phyloP scores from a whole-genome alignment of 2,888 invertebrate species.

The Cerastis leucographa region DNA sequence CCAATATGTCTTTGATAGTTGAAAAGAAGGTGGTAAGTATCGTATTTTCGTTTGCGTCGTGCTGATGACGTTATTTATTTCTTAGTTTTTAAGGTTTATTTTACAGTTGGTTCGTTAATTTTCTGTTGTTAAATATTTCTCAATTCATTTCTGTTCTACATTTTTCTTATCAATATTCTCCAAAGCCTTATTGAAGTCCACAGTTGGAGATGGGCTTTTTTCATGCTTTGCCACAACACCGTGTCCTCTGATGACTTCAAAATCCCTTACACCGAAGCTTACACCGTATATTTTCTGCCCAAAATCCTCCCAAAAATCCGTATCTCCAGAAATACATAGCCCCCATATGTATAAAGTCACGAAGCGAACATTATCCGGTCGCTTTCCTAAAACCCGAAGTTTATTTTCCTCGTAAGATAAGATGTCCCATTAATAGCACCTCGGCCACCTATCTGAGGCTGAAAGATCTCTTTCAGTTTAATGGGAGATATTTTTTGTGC shows the following conservation, averaged over 20 bases:
- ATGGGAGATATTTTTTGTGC: constrained; percentile 88
- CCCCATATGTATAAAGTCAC: constrained; percentile 58
- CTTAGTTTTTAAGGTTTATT: no score
- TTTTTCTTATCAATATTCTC: no score
- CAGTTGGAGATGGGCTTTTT: background rate
- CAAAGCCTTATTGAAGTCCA: background rate
- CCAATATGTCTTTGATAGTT: no score
- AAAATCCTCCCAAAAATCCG: constrained; percentile 22
- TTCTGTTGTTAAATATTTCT: no score
- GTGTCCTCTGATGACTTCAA: background rate
- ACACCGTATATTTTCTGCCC: background rate
- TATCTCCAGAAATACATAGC: constrained; percentile 46
- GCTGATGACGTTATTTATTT: no score
- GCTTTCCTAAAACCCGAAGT: constrained; percentile 53
- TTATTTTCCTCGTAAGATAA: constrained; percentile 77
- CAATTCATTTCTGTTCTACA: no score
- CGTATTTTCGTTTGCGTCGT: no score
- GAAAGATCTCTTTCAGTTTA: constrained; percentile 87
- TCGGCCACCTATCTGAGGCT: constrained; percentile 80
- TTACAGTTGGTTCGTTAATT: no score
- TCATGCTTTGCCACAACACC: background rate
- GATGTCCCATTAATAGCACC: constrained; percentile 72
- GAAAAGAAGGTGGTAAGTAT: no score
- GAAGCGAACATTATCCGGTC: constrained; percentile 52
- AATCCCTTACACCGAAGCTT: fast-evolving